These are phyloP conservation scores for Illadopsis cleaveri DNA, from an alignment of 2,113 vertebrate species.

Conservation along the genomic window DNA sequence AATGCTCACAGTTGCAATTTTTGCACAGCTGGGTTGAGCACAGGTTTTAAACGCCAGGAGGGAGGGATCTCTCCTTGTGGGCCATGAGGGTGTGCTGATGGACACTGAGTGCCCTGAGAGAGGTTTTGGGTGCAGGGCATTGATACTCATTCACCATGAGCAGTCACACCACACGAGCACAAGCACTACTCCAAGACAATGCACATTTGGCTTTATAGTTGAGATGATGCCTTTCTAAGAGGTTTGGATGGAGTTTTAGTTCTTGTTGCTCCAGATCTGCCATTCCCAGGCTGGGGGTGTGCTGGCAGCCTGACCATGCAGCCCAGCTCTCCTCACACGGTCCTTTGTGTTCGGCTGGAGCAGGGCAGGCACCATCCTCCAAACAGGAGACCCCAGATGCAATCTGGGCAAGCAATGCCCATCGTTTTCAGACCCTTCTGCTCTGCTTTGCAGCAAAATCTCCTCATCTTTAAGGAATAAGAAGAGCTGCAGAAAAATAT, in stretches of 20 bases:
- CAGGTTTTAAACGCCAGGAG: background rate
- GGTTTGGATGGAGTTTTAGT: background rate
- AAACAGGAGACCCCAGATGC: fast-evolving
- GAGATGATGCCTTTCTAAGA: background rate
- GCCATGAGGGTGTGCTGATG: background rate
- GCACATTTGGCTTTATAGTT: background rate
- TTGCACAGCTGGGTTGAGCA: background rate
- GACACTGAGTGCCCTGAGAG: background rate
- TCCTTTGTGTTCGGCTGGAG: background rate
- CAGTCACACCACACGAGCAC: background rate
- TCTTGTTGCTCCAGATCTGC: background rate
- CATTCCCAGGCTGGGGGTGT: background rate
- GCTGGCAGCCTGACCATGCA: background rate
- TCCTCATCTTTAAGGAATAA: background rate
- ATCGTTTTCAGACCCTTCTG: background rate
- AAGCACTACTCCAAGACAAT: background rate
- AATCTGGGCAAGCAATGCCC: fast-evolving
- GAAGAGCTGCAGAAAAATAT: background rate
- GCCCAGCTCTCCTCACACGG: fast-evolving
- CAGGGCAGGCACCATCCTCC: background rate
- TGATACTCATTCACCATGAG: background rate
- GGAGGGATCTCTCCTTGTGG: background rate
- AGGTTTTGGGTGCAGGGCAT: background rate
- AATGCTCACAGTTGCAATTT: background rate
- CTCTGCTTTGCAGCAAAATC: background rate